Evolutionary conservation across 2,797 vertebrate genomes (phyloP), one percentile per base, ranked within the genome.

Genomic region (Channallabes apus): DNA sequence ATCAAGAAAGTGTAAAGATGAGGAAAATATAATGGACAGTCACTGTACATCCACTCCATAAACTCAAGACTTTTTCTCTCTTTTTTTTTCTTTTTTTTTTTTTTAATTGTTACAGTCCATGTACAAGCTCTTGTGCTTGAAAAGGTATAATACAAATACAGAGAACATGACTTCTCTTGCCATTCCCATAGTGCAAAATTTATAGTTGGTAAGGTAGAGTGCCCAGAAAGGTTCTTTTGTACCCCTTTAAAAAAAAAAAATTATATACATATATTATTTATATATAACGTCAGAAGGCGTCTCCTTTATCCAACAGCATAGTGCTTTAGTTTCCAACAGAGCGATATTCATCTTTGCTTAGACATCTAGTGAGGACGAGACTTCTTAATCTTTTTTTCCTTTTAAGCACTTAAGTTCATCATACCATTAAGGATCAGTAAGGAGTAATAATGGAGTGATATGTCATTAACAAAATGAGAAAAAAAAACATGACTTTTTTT

Each of bases 141-240:
- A 88, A 88, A 84, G 89, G 90, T 93, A 91, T 92, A 84, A 94
- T 84, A 90, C 80, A 88, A 86, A 94, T 91, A 93, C 93, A 92
- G 91, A 95, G 91, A 93, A 94, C 92, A 93, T 89, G 91, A 91
- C 92, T 93, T 91, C 90, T 94, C 93, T 94, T 93, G 91, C 93
- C 93, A 94, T 93, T 95, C 93, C 94, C 94, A 94, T 96, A 96
- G 96, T 96, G 96, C 96, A 97, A 96, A 96, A 95, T 95, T 96
- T 96, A 95, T 96, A 95, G 95, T 95, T 94, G 95, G 95, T 93
- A 95, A 95, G 95, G 94, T 95, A 95, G 95, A 95, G 94, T 95
- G 93, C 94, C 94, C 94, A 93, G 93, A 94, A 95, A 93, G 92
- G 91, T 93, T 94, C 88, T 91, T 94, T 95, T 94, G 91, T 93